Base-by-base conservation (phyloP, 2,888 invertebrate genomes). In the Diaprepes abbreviatus region DNA sequence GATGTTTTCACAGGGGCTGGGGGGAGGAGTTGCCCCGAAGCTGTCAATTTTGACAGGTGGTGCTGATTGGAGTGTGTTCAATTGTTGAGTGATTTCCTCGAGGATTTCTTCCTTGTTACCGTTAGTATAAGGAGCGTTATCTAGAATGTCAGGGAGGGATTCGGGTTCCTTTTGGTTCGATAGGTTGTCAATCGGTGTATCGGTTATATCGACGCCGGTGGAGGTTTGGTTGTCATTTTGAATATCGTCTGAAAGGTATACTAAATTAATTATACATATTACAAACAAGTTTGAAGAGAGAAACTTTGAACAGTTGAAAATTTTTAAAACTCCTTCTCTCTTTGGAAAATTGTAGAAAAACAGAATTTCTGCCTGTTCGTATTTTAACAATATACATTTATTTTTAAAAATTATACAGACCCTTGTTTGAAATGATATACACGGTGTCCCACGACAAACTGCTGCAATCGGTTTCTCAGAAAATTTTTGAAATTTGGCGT, bases 11-110 rank as follows among this genome's bases (percentile, higher is more conserved):
- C 82, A 81, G 1, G 84, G 84, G 74, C 83, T 84, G 10, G 84
- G 82, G 12, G 84, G 84, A 7, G 84, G 84, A 9, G 84, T 84
- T 64, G 76, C 80, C 6, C 78, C 76, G 63, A 78, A 77, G 28
- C 73, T 73, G 50, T 79, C 78, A 43, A 75, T 72, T 33, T 19
- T 6, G n/a, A 31, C 31, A 19, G 48, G 6, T 17, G 48, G 50
- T 5, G 64, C 31, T 10, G 78, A 73, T 43, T 82, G 80, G 35
- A 83, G 58, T 19, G 79, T 77, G 60, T 82, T 78, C 14, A 84
- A 74, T 64, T 83, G 81, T 45, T 83, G 77, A 0, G 82, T 80
- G n/a, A 83, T 79, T 64, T 81, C 80, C 54, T 81, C 79, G 24
- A 83, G 75, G 19, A 77, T 75, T 55, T 73, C 73, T 59, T 80